These are phyloP conservation scores for Ceratitis capitata DNA, from an alignment of 1,140 invertebrate species.

Conservation along the genomic window DNA sequence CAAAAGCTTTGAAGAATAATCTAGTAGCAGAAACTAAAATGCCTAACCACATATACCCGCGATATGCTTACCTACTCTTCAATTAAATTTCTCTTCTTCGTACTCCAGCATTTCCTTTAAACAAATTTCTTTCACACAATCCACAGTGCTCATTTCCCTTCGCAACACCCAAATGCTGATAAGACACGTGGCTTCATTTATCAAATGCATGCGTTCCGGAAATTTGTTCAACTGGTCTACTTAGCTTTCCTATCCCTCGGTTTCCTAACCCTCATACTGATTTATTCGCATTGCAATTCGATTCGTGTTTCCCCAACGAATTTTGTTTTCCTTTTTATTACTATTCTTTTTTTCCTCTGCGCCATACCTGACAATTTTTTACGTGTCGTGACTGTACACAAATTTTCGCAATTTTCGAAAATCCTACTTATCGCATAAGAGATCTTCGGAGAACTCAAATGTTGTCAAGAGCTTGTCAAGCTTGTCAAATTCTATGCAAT, in stretches of 20 bases:
- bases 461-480: not conserved
- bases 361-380: not conserved
- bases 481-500: not conserved
- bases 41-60: not conserved
- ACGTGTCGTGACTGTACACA: not conserved
- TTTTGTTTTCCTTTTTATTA: not conserved
- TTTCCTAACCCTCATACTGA: not conserved
- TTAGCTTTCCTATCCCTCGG: not conserved
- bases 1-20: too few species aligned
- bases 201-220: slow-evolving; percentile 22
- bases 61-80: not conserved
- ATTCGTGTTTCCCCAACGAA: not conserved
- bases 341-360: not conserved
- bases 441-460: slow-evolving; percentile 10
- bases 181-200: slow-evolving; percentile 40
- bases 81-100: not conserved
- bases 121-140: not conserved
- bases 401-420: slow-evolving; percentile 12
- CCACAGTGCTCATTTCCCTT: not conserved
- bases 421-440: not conserved
- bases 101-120: not conserved
- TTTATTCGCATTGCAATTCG: not conserved
- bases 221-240: not conserved
- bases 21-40: not conserved
- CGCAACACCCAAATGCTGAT: not conserved